Percentiles rank a stretch among this genome's conserved stretches.
These are phyloP conservation scores for Gasterosteus nipponicus DNA, from an alignment of 2,113 vertebrate species.

Conservation along the genomic window DNA sequence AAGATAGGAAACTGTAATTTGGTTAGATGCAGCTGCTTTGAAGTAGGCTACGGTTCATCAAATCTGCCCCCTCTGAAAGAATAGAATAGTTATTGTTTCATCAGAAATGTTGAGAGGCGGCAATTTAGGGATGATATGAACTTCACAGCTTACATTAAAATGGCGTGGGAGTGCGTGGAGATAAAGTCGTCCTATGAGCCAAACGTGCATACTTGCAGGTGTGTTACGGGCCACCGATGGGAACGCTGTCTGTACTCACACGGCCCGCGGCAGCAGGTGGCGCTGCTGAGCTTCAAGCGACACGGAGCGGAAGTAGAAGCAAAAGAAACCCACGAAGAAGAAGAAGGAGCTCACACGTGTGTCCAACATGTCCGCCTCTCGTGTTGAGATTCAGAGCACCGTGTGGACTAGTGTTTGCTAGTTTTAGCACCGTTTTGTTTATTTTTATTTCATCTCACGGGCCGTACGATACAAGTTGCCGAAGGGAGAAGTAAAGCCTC, in stretches of 20 bases:
- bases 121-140: conserved; percentile 1
- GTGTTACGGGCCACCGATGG: background rate
- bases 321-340: background rate
- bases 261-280: conserved; percentile 42
- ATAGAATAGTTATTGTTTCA: conserved; percentile 13
- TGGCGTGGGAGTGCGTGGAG: background rate
- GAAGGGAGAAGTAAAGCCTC: background rate
- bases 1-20: conserved; percentile 3
- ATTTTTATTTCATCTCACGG: background rate
- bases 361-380: conserved; percentile 67
- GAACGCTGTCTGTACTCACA: background rate
- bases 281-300: background rate
- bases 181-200: too few relatives aligned
- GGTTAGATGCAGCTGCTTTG: conserved; percentile 16
- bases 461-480: background rate
- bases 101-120: background rate
- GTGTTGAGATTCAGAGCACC: background rate
- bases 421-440: background rate
- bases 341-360: conserved; percentile 70
- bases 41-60: conserved; percentile 6
- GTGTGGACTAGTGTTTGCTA: background rate
- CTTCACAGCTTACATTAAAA: background rate
- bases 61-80: background rate
- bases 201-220: too few relatives aligned
- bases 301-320: conserved; percentile 14